A percentile compares a stretch with the other conserved stretches of the same genome.
phyloP scores from a whole-genome alignment of 2,797 vertebrate species.

The Crypturellus tataupa region DNA sequence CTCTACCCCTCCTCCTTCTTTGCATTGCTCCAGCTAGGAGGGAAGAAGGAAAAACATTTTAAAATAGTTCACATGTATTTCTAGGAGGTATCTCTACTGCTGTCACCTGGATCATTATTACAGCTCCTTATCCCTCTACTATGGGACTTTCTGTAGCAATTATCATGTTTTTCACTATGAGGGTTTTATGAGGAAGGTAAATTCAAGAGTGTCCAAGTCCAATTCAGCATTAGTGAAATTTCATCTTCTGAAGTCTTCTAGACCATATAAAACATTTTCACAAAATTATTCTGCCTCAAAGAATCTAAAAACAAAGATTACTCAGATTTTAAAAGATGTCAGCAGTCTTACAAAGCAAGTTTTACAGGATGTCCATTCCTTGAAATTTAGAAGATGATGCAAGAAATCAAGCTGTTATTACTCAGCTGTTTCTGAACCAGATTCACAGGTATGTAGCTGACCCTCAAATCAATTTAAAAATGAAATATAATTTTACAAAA shows the following conservation, averaged over 20 bases:
- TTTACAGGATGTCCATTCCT: neutral
- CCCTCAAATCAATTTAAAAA: neutral
- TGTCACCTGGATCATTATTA: neutral
- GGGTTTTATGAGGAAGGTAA: neutral
- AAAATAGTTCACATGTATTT: neutral
- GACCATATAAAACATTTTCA: neutral
- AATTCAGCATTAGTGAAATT: neutral
- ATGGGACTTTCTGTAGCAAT: neutral
- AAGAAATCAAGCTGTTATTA: neutral
- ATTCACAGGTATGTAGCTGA: neutral
- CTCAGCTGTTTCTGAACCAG: neutral
- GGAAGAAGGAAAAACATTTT: neutral
- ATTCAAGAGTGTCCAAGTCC: neutral
- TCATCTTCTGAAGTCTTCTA: neutral
- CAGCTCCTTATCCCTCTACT: neutral
- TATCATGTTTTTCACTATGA: neutral
- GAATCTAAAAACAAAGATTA: neutral
- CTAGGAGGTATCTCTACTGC: neutral
- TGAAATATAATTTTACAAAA: neutral
- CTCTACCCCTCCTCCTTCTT: neutral
- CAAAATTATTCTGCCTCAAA: neutral
- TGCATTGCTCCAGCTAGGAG: neutral
- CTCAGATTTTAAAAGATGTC: neutral
- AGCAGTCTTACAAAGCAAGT: neutral
- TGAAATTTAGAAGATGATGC: neutral